These are phyloP conservation scores for Tenthredo scrophulariae DNA, from an alignment of 2,888 invertebrate species.

Conservation along the genomic window DNA sequence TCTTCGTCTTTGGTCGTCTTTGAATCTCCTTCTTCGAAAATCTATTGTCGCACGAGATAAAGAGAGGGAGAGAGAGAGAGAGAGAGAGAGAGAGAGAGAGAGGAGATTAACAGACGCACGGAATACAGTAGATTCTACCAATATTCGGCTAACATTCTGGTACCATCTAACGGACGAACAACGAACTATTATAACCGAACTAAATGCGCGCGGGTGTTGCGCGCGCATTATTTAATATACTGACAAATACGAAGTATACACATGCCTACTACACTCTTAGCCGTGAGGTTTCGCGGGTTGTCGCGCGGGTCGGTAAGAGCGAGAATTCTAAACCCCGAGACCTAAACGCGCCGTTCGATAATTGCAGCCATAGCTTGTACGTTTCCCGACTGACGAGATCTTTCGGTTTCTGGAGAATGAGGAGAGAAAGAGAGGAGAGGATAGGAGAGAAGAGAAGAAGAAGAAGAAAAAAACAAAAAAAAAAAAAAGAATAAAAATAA, in stretches of 20 bases:
- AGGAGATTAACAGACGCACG: too few species aligned
- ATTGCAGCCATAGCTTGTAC: neutral
- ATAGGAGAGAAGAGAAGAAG: too few species aligned
- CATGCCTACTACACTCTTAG: neutral
- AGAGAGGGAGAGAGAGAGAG: neutral
- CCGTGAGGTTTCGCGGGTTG: neutral
- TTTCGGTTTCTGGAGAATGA: neutral
- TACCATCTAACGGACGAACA: neutral
- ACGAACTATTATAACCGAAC: neutral
- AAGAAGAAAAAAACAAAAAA: too few species aligned
- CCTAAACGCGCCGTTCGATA: neutral
- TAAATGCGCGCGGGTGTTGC: neutral
- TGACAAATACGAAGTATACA: neutral
- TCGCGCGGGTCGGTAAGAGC: slow-evolving; percentile 31
- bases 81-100: neutral
- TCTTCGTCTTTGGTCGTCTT: neutral
- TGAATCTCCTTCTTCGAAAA: neutral
- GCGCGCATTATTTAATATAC: neutral
- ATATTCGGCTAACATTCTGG: slow-evolving; percentile 27
- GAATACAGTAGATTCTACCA: neutral
- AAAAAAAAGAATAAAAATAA: neutral
- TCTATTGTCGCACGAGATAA: too few species aligned
- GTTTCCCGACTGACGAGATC: too few species aligned
- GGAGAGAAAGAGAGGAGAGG: neutral
- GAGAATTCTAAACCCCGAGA: neutral